Evolutionary conservation across 2,888 invertebrate genomes (phyloP).

Genomic region (Cheilosia grossa): DNA sequence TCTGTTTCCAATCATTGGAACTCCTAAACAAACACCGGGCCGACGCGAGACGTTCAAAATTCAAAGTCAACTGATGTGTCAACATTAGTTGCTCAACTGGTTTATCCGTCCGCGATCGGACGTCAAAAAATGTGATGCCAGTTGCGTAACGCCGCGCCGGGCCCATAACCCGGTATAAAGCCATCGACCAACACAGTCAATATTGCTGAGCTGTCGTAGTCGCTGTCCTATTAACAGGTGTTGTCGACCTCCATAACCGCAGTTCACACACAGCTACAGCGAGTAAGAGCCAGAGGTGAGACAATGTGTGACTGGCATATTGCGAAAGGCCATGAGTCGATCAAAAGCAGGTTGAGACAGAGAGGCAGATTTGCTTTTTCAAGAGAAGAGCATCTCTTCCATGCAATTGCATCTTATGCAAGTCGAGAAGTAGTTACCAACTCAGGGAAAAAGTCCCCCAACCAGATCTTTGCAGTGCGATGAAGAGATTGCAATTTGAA

Average conservation of each 20-base stretch:
- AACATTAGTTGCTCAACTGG: constrained; percentile 59
- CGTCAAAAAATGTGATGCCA: constrained; percentile 29
- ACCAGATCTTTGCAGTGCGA: neutral
- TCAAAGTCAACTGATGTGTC: constrained; percentile 65
- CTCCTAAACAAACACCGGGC: neutral
- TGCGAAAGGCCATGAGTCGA: constrained; percentile 28
- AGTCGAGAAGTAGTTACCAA: neutral
- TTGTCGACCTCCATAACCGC: constrained; percentile 57
- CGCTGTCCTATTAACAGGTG: constrained; percentile 15
- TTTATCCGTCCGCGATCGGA: constrained; percentile 37
- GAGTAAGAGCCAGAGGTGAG: neutral
- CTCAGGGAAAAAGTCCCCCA: neutral
- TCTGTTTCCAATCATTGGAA: neutral
- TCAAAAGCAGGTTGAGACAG: neutral
- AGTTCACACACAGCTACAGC: neutral
- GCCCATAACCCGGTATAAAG: constrained; percentile 23
- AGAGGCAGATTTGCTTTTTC: no score
- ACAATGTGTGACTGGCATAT: constrained; percentile 13
- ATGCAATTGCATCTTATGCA: constrained; percentile 33
- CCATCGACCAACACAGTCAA: constrained; percentile 3
- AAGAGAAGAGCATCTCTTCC: neutral
- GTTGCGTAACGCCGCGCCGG: constrained; percentile 42
- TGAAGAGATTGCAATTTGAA: neutral
- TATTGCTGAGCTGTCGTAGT: neutral
- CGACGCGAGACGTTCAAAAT: constrained; percentile 4